phyloP scores from a whole-genome alignment of 2,888 invertebrate species.

The Protophormia terraenovae region DNA sequence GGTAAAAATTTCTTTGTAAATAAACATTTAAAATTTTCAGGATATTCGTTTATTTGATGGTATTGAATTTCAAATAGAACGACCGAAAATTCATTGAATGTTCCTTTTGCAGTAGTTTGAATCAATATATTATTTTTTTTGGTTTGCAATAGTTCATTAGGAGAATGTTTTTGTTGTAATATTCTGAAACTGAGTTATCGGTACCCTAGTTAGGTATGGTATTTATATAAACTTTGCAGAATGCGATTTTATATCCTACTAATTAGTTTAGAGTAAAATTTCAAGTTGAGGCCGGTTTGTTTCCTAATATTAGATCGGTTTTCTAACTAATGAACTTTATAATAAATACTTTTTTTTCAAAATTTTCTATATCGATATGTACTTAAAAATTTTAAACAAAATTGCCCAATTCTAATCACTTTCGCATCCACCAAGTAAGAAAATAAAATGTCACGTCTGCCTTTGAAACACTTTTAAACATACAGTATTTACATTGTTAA shows the following conservation, averaged over 20 bases:
- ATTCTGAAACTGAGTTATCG: not conserved
- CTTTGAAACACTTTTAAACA: too few relatives aligned
- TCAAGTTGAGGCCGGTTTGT: not conserved
- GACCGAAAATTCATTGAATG: not conserved
- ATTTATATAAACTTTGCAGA: not conserved
- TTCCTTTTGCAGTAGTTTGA: not conserved
- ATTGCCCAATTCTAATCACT: too few relatives aligned
- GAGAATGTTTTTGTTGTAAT: not conserved
- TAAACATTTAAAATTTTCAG: not conserved
- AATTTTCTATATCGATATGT: too few relatives aligned
- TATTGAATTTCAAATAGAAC: not conserved
- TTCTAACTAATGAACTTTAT: too few relatives aligned
- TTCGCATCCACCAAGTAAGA: too few relatives aligned
- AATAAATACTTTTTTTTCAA: too few relatives aligned
- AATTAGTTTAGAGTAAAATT: not conserved
- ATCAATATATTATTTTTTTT: not conserved
- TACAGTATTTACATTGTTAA: too few relatives aligned
- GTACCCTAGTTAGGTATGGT: not conserved
- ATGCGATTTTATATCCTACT: not conserved
- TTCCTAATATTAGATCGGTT: too few relatives aligned
- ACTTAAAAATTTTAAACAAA: too few relatives aligned
- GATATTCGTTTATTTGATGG: slow-evolving; percentile 3
- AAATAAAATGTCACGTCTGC: too few relatives aligned
- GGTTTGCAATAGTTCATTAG: not conserved
- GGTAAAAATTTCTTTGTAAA: not conserved